Conservation (phyloP, 64 coral and sea anemone genomes). For the Trachythela sp. region DNA sequence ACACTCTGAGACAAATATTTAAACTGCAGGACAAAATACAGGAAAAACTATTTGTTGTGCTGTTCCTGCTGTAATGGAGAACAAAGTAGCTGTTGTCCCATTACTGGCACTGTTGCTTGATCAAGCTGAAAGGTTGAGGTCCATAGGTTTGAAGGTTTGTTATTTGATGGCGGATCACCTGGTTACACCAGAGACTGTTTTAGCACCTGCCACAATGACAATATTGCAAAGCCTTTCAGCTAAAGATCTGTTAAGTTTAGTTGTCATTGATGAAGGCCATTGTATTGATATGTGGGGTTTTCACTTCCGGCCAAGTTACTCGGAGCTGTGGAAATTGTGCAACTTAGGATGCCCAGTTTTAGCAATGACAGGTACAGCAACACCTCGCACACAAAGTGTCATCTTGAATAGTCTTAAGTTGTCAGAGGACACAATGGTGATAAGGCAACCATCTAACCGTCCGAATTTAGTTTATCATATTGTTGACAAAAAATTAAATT, state of each 20-base stretch:
- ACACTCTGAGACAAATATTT: too few species aligned
- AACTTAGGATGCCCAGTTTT: background rate
- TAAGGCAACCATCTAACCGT: conserved; percentile 31
- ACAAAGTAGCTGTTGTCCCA: conserved; percentile 39
- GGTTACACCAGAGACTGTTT: conserved; percentile 42
- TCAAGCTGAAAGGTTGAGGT: conserved; percentile 41
- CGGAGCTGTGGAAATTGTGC: conserved; percentile 29
- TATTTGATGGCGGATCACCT: conserved; percentile 42
- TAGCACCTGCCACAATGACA: background rate
- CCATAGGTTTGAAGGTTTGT: conserved; percentile 39
- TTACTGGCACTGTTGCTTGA: conserved; percentile 40
- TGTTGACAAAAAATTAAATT: conserved; percentile 30
- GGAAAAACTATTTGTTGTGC: too few species aligned
- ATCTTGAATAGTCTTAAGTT: conserved; percentile 24
- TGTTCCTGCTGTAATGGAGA: too few species aligned
- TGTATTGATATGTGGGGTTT: conserved; percentile 57
- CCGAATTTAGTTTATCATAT: conserved; percentile 39
- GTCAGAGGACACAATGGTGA: background rate
- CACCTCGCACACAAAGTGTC: conserved; percentile 8
- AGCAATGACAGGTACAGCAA: conserved; percentile 48
- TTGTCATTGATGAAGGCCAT: conserved; percentile 59
- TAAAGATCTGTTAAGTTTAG: background rate
- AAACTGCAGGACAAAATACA: too few species aligned
- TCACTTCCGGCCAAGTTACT: conserved; percentile 46
- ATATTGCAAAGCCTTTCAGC: conserved; percentile 4